phyloP scores from a whole-genome alignment of 2,888 invertebrate species.

The Ligdia adustata region DNA sequence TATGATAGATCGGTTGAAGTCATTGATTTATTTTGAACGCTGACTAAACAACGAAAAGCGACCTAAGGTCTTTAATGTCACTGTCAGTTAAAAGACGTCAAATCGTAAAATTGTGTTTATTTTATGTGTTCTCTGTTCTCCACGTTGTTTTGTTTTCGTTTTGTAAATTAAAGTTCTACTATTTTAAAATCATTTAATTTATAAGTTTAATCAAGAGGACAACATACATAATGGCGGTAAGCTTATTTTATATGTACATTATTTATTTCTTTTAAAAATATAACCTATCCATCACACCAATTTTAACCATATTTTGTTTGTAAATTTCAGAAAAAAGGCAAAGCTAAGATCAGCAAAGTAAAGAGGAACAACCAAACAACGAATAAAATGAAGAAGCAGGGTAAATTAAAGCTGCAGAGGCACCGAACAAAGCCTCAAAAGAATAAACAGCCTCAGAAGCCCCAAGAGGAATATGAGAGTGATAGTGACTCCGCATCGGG shows the following conservation, averaged over 20 bases:
- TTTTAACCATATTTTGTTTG: conserved; percentile 7
- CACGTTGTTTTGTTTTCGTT: conserved; percentile 47
- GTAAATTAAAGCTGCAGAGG: conserved; percentile 76
- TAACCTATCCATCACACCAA: conserved; percentile 24
- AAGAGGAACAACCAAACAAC: conserved; percentile 84
- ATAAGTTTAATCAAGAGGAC: background rate
- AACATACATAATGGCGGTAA: conserved; percentile 64
- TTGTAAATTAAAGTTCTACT: conserved; percentile 10
- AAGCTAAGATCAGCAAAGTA: conserved; percentile 79
- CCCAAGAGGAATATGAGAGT: conserved; percentile 67
- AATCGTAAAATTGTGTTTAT: too few species aligned
- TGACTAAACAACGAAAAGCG: too few species aligned
- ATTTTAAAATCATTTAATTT: background rate
- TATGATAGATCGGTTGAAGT: too few species aligned
- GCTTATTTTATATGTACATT: conserved; percentile 35
- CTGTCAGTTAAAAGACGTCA: background rate
- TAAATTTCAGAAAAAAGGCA: conserved; percentile 76
- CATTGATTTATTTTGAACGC: too few species aligned
- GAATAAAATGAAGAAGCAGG: conserved; percentile 82
- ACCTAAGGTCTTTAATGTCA: too few species aligned
- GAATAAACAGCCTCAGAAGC: conserved; percentile 57
- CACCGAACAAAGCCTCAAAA: conserved; percentile 67
- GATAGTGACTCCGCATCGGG: conserved; percentile 76
- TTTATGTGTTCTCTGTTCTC: background rate
- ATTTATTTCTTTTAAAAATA: background rate